phyloP scores from a whole-genome alignment of 2,888 invertebrate species.

The Eupithecia inturbata region DNA sequence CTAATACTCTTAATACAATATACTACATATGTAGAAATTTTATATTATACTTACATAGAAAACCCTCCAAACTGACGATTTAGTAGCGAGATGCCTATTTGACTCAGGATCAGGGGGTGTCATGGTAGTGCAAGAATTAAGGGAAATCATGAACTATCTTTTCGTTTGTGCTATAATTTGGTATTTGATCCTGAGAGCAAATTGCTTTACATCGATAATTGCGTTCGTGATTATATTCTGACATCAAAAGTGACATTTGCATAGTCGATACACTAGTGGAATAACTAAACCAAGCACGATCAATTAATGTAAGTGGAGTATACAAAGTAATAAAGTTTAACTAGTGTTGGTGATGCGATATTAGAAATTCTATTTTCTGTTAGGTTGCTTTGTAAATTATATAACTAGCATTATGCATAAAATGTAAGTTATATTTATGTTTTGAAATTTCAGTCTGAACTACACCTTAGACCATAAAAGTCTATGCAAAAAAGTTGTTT shows the following conservation, averaged over 20 bases:
- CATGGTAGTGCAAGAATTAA: background rate
- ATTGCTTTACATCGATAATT: slow-evolving; percentile 62
- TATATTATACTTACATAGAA: too few species aligned
- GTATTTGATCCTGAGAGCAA: slow-evolving; percentile 51
- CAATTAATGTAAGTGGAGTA: slow-evolving; percentile 8
- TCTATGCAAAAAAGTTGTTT: background rate
- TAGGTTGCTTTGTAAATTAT: background rate
- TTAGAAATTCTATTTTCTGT: background rate
- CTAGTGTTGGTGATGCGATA: background rate
- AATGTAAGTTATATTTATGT: background rate
- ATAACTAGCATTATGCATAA: background rate
- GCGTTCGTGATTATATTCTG: slow-evolving; percentile 51
- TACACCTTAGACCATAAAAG: background rate
- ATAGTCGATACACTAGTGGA: slow-evolving; percentile 53
- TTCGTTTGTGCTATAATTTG: background rate
- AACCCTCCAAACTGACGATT: too few species aligned
- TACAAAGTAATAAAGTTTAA: slow-evolving; percentile 1
- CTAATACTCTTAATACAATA: too few species aligned
- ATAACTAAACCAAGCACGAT: slow-evolving; percentile 42
- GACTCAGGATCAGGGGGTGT: background rate
- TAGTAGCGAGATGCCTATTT: too few species aligned
- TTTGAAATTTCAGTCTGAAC: background rate
- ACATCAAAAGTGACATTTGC: slow-evolving; percentile 54
- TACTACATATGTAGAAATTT: too few species aligned
- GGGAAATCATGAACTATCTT: background rate